Percentiles rank a stretch among this genome's conserved stretches.
Evolutionary conservation across 1,140 invertebrate species (phyloP).

Genomic region (Drosophila navojoa): DNA sequence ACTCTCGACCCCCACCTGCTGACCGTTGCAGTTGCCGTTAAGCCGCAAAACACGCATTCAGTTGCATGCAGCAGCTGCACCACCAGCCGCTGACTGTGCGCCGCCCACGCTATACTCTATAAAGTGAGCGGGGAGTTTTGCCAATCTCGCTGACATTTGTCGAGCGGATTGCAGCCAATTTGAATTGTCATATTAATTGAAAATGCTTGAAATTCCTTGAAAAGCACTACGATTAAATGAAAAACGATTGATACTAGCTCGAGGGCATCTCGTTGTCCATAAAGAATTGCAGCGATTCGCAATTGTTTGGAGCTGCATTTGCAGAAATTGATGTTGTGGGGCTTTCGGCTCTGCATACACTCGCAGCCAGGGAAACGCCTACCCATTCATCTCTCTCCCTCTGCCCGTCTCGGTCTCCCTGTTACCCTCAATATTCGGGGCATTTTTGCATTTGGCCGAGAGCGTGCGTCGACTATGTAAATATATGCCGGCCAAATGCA

Average conservation of each 20-base stretch:
- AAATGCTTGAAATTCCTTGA: no score
- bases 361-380: conserved; percentile 16
- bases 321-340: conserved; percentile 67
- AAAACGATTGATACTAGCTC: neutral
- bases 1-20: conserved; percentile 3
- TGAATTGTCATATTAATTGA: no score
- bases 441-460: conserved; percentile 63
- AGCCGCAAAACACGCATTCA: conserved; percentile 40
- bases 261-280: neutral
- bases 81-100: neutral
- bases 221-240: neutral
- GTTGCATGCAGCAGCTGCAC: conserved; percentile 23
- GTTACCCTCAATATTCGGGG: conserved; percentile 33
- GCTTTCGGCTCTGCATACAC: conserved; percentile 13
- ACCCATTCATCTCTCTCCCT: neutral
- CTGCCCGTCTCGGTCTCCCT: neutral
- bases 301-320: conserved; percentile 57
- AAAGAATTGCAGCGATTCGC: conserved; percentile 5
- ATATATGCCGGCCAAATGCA: conserved; percentile 47
- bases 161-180: no score
- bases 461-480: conserved; percentile 52
- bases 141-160: no score
- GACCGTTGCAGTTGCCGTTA: conserved; percentile 29
- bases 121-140: neutral
- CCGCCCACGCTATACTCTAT: conserved; percentile 4